Evolutionary conservation across 1,140 invertebrate species (phyloP), one percentile per base, ranked within the genome.

Genomic region (Bombus polaris): DNA sequence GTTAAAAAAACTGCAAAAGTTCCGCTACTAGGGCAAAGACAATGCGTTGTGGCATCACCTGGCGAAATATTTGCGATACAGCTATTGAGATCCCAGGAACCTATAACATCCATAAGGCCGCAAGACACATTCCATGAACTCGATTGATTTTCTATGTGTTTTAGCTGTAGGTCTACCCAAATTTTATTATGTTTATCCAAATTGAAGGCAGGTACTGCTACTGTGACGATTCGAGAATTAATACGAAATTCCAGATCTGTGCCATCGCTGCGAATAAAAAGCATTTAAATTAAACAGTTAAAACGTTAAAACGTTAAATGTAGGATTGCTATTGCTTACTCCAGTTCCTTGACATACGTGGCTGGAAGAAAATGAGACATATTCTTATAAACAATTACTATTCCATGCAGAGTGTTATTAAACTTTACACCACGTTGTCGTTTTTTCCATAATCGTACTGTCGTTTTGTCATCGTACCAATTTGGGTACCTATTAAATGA

Each of bases 201-300:
- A 15, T 83, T 92, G 65, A 92, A 89, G 28, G 91, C 88, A 37
- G 93, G 88, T 0, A 96, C 90, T 81, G 95, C 95, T 4, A 96
- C 95, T 32, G 95, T 95, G 37, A 97, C 95, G 25, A 97, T 93
- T 83, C 96, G 95, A 2, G 97, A 97, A 84, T 96, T 96, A 32
- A 97, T 94, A 86, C 96, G 96, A 92, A 97, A 97, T 91, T 97
- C 96, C 70, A 97, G 93, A 91, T 97, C 97, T 32, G 94, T 95
- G 9, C 96, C 96, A 90, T 97, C 96, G 71, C 97, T 97, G n/a
- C 5, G 28, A 85, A 76, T 12, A 37, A 32, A n/a, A n/a, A 10
- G 12, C 28, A 62, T 13, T 13, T n/a, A 62, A 62, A 62, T 62
- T n/a, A n/a, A 62, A 62, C 4, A 13, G 28, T n/a, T 62, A 13